Conservation (phyloP, 2,888 invertebrate species). For the Diarsia dahlii region DNA sequence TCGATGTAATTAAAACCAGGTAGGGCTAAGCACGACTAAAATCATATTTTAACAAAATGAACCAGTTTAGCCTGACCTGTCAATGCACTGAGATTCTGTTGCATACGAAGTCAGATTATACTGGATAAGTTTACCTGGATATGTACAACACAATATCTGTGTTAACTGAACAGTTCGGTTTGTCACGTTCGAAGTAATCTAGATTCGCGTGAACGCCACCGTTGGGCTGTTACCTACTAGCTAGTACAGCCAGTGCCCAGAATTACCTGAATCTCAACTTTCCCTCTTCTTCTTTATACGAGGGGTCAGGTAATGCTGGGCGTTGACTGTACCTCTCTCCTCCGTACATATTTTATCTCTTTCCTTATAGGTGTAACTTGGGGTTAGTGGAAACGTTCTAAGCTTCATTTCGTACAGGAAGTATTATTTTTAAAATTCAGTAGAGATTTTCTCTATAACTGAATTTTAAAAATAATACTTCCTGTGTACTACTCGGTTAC, state of each 20-base stretch:
- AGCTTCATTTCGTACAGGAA: slow-evolving; percentile 7
- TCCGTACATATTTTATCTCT: too few relatives aligned
- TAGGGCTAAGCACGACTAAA: neutral
- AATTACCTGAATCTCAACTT: too few relatives aligned
- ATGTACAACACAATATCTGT: slow-evolving; percentile 23
- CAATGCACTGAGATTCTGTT: neutral
- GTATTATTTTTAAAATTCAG: neutral
- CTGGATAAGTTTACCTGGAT: neutral
- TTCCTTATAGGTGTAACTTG: slow-evolving; percentile 18
- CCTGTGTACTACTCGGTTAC: too few relatives aligned
- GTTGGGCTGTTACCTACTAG: slow-evolving; percentile 12
- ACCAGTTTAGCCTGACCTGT: neutral
- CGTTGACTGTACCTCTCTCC: neutral
- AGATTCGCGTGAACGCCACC: slow-evolving; percentile 22
- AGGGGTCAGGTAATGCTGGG: too few relatives aligned
- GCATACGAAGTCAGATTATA: neutral
- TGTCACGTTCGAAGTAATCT: slow-evolving; percentile 60
- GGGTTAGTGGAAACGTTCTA: neutral
- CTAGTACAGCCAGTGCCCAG: too few relatives aligned
- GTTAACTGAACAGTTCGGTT: slow-evolving; percentile 38
- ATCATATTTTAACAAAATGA: neutral
- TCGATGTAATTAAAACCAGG: slow-evolving; percentile 1
- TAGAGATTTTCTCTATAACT: too few relatives aligned
- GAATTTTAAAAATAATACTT: too few relatives aligned
- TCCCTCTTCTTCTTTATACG: too few relatives aligned